Percentiles rank a stretch among this genome's conserved stretches.
These are phyloP conservation scores for Forficula auricularia DNA, from an alignment of 1,140 invertebrate species.

Conservation along the genomic window DNA sequence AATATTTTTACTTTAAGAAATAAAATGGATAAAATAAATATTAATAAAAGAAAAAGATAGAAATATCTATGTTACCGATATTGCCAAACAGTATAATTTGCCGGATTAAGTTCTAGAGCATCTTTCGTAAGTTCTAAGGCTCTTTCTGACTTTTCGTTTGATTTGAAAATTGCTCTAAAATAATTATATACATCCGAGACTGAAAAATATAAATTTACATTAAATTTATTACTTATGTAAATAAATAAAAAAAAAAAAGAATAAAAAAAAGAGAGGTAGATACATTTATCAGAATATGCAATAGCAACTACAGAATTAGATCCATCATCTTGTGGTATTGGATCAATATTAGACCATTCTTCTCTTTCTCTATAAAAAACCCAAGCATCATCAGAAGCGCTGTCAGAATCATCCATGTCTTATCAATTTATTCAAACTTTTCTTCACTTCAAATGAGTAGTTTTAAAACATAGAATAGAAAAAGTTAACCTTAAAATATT, in stretches of 20 bases:
- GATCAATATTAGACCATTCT: constrained; percentile 75
- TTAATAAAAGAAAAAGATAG: constrained; percentile 1
- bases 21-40: not conserved
- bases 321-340: constrained; percentile 74
- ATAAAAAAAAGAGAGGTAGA: no score
- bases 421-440: not conserved
- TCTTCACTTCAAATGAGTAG: no score
- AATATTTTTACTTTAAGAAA: no score
- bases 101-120: constrained; percentile 82
- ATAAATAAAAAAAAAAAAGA: no score
- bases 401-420: constrained; percentile 14
- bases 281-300: constrained; percentile 81
- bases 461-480: no score
- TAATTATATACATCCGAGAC: constrained; percentile 90
- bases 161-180: constrained; percentile 74
- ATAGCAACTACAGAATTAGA: constrained; percentile 73
- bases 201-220: constrained; percentile 31
- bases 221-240: not conserved
- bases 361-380: constrained; percentile 59
- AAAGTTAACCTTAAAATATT: no score
- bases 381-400: constrained; percentile 33
- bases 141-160: constrained; percentile 73
- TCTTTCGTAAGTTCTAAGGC: constrained; percentile 74
- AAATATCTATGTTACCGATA: constrained; percentile 45
- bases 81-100: constrained; percentile 98